A percentile compares a stretch with the other conserved stretches of the same genome.
phyloP scores from a whole-genome alignment of 2,113 vertebrate species.

The Nothocercus nigrocapillus region DNA sequence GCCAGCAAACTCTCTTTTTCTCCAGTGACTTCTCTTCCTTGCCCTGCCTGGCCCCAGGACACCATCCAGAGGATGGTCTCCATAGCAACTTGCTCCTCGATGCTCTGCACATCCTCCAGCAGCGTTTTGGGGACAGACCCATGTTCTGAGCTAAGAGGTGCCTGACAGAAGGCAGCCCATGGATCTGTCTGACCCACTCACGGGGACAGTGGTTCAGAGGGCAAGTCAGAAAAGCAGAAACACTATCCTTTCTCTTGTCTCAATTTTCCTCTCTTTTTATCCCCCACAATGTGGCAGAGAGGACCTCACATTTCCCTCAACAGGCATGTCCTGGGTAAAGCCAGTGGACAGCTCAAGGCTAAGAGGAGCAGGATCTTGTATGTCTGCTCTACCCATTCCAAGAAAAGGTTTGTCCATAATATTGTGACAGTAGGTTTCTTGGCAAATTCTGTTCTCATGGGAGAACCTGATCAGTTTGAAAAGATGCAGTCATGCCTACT shows the following conservation, averaged over 20 bases:
- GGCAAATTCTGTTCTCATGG: background rate
- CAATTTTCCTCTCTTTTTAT: background rate
- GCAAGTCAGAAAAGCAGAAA: background rate
- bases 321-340: rapidly evolving
- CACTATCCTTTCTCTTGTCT: background rate
- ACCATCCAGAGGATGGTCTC: background rate
- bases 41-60: background rate
- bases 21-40: background rate
- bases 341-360: background rate
- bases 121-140: background rate
- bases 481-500: background rate
- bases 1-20: background rate
- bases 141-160: background rate
- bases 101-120: rapidly evolving
- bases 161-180: background rate
- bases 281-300: background rate
- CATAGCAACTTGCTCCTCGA: background rate
- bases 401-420: background rate
- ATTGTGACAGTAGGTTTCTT: background rate
- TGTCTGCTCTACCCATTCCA: background rate
- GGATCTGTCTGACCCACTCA: background rate
- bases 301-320: background rate
- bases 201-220: background rate
- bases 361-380: background rate
- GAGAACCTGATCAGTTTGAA: background rate